Conservation (phyloP, 2,113 vertebrate species). For the Cepphus grylle region DNA sequence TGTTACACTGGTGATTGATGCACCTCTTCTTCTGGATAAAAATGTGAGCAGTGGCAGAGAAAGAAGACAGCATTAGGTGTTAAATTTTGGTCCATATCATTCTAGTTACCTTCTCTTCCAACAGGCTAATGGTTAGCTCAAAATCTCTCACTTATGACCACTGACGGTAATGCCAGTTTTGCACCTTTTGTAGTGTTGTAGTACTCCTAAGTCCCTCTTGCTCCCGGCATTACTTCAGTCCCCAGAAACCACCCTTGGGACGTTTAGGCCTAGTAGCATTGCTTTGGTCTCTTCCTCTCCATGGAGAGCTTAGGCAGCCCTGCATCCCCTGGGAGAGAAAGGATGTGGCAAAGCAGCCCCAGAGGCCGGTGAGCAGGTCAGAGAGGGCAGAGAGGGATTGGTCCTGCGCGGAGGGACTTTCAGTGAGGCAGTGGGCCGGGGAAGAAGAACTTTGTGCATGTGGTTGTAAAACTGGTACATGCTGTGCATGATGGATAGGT, state of each 20-base stretch:
- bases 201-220: background rate
- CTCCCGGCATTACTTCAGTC: background rate
- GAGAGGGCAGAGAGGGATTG: background rate
- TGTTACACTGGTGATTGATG: background rate
- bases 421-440: background rate
- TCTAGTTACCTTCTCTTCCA: background rate
- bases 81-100: background rate
- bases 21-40: background rate
- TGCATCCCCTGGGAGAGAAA: background rate
- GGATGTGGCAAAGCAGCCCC: background rate
- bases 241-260: background rate
- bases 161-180: background rate
- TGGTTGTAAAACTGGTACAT: background rate
- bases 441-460: background rate
- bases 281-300: background rate
- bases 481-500: accelerated
- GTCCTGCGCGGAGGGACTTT: background rate
- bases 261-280: background rate
- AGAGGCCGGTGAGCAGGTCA: background rate
- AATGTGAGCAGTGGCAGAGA: background rate
- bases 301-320: too few relatives aligned
- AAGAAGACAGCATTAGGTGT: background rate
- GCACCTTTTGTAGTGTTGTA: background rate
- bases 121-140: background rate
- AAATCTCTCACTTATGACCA: background rate